These are phyloP conservation scores for Anastatus disparis DNA, from an alignment of 1,140 invertebrate genomes.

Conservation along the genomic window DNA sequence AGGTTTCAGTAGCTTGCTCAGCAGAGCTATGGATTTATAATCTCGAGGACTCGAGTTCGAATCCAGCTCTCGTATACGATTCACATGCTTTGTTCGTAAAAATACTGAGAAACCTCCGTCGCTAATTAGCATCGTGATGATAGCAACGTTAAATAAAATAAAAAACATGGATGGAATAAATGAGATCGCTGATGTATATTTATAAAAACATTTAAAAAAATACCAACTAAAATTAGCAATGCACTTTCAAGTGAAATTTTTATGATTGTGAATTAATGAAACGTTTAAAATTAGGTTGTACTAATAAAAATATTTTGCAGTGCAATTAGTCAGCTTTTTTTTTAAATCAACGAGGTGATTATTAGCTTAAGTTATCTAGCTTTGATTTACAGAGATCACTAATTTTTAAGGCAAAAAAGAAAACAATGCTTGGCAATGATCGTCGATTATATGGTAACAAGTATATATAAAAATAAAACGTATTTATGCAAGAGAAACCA, in stretches of 20 bases:
- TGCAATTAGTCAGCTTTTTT: not conserved
- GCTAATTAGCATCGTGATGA: no score
- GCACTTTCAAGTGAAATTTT: not conserved
- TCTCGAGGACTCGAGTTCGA: no score
- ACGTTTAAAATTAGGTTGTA: not conserved
- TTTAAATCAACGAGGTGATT: not conserved
- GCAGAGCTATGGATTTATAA: no score
- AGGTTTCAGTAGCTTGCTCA: no score
- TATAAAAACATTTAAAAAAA: not conserved
- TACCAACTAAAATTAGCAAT: not conserved
- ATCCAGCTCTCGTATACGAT: no score
- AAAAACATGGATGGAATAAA: no score
- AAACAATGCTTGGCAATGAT: conserved; percentile 19
- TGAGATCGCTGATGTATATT: conserved; percentile 14
- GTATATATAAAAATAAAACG: not conserved
- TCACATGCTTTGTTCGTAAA: no score
- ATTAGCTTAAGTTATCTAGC: conserved; percentile 12
- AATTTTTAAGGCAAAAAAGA: not conserved
- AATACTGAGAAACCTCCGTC: no score
- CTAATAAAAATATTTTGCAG: not conserved
- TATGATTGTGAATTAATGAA: not conserved
- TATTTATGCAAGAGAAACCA: not conserved
- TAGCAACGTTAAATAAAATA: no score
- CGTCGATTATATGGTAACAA: conserved; percentile 26
- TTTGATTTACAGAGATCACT: conserved; percentile 37